Evolutionary conservation across 2,888 invertebrate genomes (phyloP), one percentile per base, ranked within the genome.

Genomic region (Molorchus minor): DNA sequence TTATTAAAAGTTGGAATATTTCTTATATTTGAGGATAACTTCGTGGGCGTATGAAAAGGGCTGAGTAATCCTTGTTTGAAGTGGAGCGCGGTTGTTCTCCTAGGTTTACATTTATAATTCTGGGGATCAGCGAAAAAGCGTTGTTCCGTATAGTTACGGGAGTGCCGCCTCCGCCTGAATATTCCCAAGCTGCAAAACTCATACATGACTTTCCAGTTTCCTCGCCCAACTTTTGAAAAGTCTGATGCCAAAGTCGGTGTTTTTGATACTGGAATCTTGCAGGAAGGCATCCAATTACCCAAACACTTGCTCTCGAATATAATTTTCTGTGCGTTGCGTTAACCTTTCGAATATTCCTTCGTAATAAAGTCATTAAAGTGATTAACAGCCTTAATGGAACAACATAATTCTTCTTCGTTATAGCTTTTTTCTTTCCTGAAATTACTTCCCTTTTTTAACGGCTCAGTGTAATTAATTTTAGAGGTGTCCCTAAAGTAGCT

Each of bases 281-380:
- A 45, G 19, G 17, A 58, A 62, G 20, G 59, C 65, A 62, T 63
- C 62, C 66, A 64, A 66, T 66, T 64, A 66, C 61, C 56, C 63
- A 61, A 66, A 66, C 63, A 66, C 60, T 64, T 64, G 66, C 63
- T 61, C 55, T 61, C 53, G 63, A 56, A 61, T 58, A 61, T 65
- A 65, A 65, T 65, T 65, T 52, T 60, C 55, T 47, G 46, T 59
- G 63, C 56, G 61, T 63, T 65, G 61, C 63, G 61, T 56, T 56
- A 54, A 46, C 58, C 62, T 60, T 43, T 45, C 60, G 61, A 64
- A 64, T 67, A 64, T 64, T 64, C 64, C 64, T 61, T 40, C 51
- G 64, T 62, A 71, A 68, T 69, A 69, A 71, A 73, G 69, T 73
- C 73, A 73, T 73, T 73, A 72, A 70, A 70, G 68, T 71, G 71